phyloP scores from a whole-genome alignment of 2,797 vertebrate species.

The Hephaestus fuliginosus region DNA sequence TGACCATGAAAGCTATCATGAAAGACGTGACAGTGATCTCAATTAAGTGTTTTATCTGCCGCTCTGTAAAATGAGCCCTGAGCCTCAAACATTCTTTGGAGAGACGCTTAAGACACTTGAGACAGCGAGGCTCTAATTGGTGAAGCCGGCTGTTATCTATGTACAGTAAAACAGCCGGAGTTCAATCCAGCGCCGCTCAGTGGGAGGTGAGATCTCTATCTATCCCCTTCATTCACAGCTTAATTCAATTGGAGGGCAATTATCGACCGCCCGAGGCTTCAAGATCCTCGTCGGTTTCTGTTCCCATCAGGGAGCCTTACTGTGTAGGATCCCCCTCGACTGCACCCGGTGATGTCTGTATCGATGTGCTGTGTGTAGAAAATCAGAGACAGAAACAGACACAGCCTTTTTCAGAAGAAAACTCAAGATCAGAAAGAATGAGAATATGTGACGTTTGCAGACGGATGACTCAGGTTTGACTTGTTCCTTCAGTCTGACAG shows the following conservation, averaged over 20 bases:
- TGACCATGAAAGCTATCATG: constrained; percentile 33
- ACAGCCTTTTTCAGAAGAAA: constrained; percentile 17
- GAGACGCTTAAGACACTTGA: constrained; percentile 35
- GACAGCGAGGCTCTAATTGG: constrained; percentile 59
- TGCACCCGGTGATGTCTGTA: constrained; percentile 62
- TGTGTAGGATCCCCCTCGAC: constrained; percentile 35
- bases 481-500: background rate
- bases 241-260: constrained; percentile 85
- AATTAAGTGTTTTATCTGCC: constrained; percentile 50
- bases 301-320: constrained; percentile 70
- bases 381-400: constrained; percentile 38
- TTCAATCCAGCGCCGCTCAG: constrained; percentile 57
- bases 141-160: constrained; percentile 64
- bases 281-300: constrained; percentile 73
- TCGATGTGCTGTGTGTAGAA: constrained; percentile 60
- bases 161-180: constrained; percentile 64
- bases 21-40: constrained; percentile 40
- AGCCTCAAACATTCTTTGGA: constrained; percentile 55
- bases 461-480: background rate
- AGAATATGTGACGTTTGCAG: background rate
- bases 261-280: constrained; percentile 78
- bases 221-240: constrained; percentile 76
- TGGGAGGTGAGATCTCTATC: constrained; percentile 75
- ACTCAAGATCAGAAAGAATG: constrained; percentile 11
- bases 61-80: constrained; percentile 33